Conservation (phyloP, 2,797 vertebrate species). For the Knipowitschia caucasica region DNA sequence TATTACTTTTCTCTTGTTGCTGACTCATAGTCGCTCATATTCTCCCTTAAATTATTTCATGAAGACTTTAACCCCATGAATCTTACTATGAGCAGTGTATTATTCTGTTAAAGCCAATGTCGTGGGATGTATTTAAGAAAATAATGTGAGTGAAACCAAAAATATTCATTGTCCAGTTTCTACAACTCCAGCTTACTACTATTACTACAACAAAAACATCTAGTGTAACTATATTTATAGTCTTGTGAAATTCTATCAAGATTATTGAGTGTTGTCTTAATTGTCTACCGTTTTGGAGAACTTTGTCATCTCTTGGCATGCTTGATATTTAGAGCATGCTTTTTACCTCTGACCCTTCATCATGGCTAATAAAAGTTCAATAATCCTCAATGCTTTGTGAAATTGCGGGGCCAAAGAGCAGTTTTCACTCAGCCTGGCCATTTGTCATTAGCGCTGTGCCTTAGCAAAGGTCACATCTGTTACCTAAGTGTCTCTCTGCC, state of each 20-base stretch:
- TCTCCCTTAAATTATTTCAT: slow-evolving; percentile 3
- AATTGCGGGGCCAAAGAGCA: slow-evolving; percentile 22
- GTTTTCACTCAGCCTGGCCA: slow-evolving; percentile 14
- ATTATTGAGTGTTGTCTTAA: neutral
- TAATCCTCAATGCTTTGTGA: slow-evolving; percentile 14
- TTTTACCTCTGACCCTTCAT: slow-evolving; percentile 15
- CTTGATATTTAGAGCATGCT: slow-evolving; percentile 9
- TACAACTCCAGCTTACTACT: too few species aligned
- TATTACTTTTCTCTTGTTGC: slow-evolving; percentile 64
- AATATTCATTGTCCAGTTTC: too few species aligned
- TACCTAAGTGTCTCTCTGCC: slow-evolving; percentile 35
- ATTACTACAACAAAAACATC: neutral
- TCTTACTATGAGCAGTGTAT: neutral
- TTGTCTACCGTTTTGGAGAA: neutral
- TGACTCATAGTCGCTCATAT: slow-evolving; percentile 14
- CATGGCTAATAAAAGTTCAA: slow-evolving; percentile 25
- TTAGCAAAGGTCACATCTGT: slow-evolving; percentile 54
- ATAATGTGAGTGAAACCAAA: too few species aligned
- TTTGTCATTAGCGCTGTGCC: slow-evolving; percentile 45
- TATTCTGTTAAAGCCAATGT: neutral
- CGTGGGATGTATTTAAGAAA: too few species aligned
- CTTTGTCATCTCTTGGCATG: neutral
- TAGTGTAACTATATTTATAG: neutral
- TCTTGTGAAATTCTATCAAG: neutral
- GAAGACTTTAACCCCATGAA: slow-evolving; percentile 1